Evolutionary conservation across 2,888 invertebrate genomes (phyloP).

Genomic region (Ernsta delagoae): DNA sequence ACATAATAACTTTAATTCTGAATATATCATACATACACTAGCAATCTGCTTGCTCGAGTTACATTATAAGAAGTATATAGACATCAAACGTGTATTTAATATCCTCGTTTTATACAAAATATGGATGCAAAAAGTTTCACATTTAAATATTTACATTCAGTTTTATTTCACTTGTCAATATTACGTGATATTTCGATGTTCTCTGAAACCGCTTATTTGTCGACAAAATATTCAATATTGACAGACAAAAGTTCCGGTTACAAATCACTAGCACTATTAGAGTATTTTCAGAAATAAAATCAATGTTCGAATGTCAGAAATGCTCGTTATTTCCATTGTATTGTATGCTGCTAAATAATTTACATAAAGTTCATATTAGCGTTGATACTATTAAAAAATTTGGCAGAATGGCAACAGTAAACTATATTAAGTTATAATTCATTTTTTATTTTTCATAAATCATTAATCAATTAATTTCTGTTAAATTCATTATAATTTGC

Average conservation of each 20-base stretch:
- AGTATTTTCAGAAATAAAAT: slow-evolving; percentile 17
- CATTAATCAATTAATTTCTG: slow-evolving; percentile 23
- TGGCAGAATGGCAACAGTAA: slow-evolving; percentile 20
- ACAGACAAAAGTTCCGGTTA: slow-evolving; percentile 13
- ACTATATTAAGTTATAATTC: slow-evolving; percentile 19
- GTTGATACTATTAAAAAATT: slow-evolving; percentile 17
- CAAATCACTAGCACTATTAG: slow-evolving; percentile 5
- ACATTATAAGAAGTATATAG: slow-evolving; percentile 32
- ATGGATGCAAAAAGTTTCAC: slow-evolving; percentile 28
- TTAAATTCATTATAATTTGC: slow-evolving; percentile 28
- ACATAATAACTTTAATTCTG: slow-evolving; percentile 18
- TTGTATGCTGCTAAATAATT: slow-evolving; percentile 1
- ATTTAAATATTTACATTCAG: slow-evolving; percentile 31
- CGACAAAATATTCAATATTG: slow-evolving; percentile 22
- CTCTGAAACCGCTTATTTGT: slow-evolving; percentile 28
- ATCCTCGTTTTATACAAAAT: slow-evolving; percentile 27
- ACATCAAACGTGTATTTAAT: slow-evolving; percentile 17
- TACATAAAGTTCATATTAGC: slow-evolving; percentile 15
- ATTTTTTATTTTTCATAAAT: slow-evolving; percentile 21
- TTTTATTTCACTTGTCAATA: slow-evolving; percentile 19
- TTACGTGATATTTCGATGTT: slow-evolving; percentile 31
- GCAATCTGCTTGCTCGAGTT: slow-evolving; percentile 13
- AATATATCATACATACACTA: slow-evolving; percentile 7
- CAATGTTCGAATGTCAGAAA: slow-evolving; percentile 24
- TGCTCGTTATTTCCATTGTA: slow-evolving; percentile 27